These are phyloP conservation scores for Hirundichthys speculiger DNA, from an alignment of 2,113 vertebrate species.

Conservation along the genomic window DNA sequence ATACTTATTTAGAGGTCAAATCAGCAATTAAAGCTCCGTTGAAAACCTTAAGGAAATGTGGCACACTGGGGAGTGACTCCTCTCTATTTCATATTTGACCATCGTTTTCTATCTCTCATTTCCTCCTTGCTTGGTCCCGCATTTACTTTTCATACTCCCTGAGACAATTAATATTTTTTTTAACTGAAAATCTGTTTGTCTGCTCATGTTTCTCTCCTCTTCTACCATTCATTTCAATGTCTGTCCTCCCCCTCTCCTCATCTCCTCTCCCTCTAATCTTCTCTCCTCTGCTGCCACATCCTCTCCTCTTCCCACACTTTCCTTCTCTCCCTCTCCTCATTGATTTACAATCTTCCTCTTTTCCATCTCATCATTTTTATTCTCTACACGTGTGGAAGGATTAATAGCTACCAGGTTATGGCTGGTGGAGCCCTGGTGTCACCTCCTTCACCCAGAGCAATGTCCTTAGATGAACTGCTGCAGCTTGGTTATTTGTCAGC, in stretches of 20 bases:
- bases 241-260: slow-evolving; percentile 9
- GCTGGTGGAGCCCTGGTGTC: slow-evolving; percentile 36
- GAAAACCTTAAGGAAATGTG: slow-evolving; percentile 3
- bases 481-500: slow-evolving; percentile 56
- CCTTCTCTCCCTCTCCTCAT: slow-evolving; percentile 7
- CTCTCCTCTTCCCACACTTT: slow-evolving; percentile 8
- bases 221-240: neutral
- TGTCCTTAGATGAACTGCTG: slow-evolving; percentile 63
- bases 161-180: slow-evolving; percentile 1
- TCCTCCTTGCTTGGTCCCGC: neutral
- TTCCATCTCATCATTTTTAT: slow-evolving; percentile 37
- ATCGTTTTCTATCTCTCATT: neutral
- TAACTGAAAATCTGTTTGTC: neutral
- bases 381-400: slow-evolving; percentile 49
- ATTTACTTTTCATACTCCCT: slow-evolving; percentile 2
- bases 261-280: slow-evolving; percentile 13
- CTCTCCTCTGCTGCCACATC: slow-evolving; percentile 14
- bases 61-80: neutral
- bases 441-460: slow-evolving; percentile 51
- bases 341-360: slow-evolving; percentile 36
- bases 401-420: slow-evolving; percentile 60
- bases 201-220: slow-evolving; percentile 9
- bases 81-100: neutral
- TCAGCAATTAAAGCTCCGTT: neutral
- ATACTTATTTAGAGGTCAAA: too few species aligned